Evolutionary conservation across 2,888 invertebrate species (phyloP).

Genomic region (Agrilus mali): DNA sequence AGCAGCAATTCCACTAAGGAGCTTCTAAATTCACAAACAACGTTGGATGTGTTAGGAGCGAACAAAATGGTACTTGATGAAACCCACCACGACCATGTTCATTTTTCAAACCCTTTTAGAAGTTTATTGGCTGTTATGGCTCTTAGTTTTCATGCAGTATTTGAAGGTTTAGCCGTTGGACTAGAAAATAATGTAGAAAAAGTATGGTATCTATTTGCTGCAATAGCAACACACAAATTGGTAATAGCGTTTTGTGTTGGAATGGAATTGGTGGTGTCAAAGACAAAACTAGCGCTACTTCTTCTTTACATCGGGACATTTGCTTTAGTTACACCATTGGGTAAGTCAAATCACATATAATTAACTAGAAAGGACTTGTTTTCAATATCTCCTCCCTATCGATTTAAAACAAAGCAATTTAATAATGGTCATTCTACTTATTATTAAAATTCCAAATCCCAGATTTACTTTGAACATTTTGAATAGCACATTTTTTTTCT

Average conservation of each 20-base stretch:
- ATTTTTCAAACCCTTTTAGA: conserved; percentile 33
- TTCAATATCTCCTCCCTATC: too few relatives aligned
- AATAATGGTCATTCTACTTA: too few relatives aligned
- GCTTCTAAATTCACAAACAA: conserved; percentile 24
- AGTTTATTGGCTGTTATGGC: conserved; percentile 51
- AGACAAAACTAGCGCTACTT: conserved; percentile 35
- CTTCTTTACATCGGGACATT: conserved; percentile 47
- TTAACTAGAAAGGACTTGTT: too few relatives aligned
- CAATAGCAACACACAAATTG: conserved; percentile 54
- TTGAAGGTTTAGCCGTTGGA: conserved; percentile 57
- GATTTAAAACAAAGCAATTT: too few relatives aligned
- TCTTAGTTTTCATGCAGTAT: conserved; percentile 54
- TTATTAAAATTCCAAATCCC: too few relatives aligned
- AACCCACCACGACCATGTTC: conserved; percentile 13
- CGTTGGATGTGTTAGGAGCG: conserved; percentile 17
- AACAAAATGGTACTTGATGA: conserved; percentile 10
- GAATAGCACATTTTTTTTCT: not conserved
- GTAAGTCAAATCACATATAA: conserved; percentile 17
- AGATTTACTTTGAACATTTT: not conserved
- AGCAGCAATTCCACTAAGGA: conserved; percentile 27
- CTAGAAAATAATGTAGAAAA: conserved; percentile 43
- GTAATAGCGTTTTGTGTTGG: conserved; percentile 56
- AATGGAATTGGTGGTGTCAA: conserved; percentile 45
- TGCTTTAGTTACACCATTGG: conserved; percentile 53
- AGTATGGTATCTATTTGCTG: conserved; percentile 49